Conservation (phyloP, 2,888 invertebrate species). For the Drosophila neotestacea region DNA sequence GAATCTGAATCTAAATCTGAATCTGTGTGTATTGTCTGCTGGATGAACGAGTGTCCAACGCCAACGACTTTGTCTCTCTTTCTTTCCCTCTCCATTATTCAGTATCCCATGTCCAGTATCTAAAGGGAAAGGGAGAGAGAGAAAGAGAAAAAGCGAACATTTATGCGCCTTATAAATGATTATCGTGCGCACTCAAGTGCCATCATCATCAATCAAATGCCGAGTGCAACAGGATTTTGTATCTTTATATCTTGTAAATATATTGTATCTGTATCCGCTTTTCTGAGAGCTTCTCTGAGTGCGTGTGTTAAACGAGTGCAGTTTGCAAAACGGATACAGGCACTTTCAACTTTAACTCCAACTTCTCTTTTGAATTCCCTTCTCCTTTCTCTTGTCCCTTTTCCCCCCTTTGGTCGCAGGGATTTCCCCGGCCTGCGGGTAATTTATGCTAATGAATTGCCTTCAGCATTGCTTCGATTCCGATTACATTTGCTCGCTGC, state of each 20-base stretch:
- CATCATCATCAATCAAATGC: constrained; percentile 68
- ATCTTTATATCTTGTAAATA: neutral
- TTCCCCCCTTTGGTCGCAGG: neutral
- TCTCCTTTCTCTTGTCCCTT: neutral
- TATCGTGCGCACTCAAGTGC: constrained; percentile 64
- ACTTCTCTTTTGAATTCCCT: neutral
- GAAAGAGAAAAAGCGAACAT: constrained; percentile 34
- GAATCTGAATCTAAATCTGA: constrained; percentile 11
- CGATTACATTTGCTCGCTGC: constrained; percentile 41
- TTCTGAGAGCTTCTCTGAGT: neutral
- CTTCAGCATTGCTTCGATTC: constrained; percentile 25
- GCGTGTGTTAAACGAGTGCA: constrained; percentile 31
- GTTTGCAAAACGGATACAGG: constrained; percentile 25
- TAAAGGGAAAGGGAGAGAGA: neutral
- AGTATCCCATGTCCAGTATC: constrained; percentile 20
- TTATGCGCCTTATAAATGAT: constrained; percentile 73
- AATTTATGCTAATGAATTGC: constrained; percentile 74
- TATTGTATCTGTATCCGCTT: constrained; percentile 1
- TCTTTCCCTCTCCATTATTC: no score
- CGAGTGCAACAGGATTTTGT: constrained; percentile 60
- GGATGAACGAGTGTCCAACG: constrained; percentile 10
- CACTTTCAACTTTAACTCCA: constrained; percentile 3
- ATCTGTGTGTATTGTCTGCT: constrained; percentile 24
- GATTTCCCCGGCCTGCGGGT: constrained; percentile 41
- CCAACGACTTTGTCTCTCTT: neutral